Evolutionary conservation across 64 coral and sea anemone species (phyloP).

Genomic region (Pachyseris speciosa): DNA sequence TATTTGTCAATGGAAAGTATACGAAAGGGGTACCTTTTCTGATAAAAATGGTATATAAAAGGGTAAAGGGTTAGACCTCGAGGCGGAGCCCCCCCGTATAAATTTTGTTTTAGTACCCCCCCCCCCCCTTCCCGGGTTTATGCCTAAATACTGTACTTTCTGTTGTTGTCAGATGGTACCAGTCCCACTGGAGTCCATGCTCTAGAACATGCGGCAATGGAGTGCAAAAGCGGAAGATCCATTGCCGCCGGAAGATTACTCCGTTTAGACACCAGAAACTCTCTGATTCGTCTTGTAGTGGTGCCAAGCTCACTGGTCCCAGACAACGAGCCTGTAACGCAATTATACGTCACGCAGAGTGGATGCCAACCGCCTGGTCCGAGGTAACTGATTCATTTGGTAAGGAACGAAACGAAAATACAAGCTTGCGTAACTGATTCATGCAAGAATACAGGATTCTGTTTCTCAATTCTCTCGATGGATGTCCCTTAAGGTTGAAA

Average conservation of each 20-base stretch:
- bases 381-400: no score
- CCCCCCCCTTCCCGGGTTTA: background rate
- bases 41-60: no score
- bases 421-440: no score
- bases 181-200: slow-evolving; percentile 22
- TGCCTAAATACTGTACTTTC: background rate
- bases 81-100: background rate
- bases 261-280: background rate
- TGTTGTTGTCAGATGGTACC: slow-evolving; percentile 34
- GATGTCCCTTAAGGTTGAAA: no score
- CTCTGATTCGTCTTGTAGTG: slow-evolving; percentile 13
- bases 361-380: slow-evolving; percentile 28
- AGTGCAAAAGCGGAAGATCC: slow-evolving; percentile 5
- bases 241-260: slow-evolving; percentile 13
- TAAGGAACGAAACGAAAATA: no score
- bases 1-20: no score
- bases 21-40: no score
- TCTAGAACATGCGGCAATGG: slow-evolving; percentile 37
- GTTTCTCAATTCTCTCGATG: no score
- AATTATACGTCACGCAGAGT: slow-evolving; percentile 24
- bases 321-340: slow-evolving; percentile 28
- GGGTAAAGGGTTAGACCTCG: no score
- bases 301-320: background rate
- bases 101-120: background rate
- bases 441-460: no score